Percentiles rank a stretch among this genome's conserved stretches.
Evolutionary conservation across 2,797 vertebrate species (phyloP).

Genomic region (Smutsia temminckii): DNA sequence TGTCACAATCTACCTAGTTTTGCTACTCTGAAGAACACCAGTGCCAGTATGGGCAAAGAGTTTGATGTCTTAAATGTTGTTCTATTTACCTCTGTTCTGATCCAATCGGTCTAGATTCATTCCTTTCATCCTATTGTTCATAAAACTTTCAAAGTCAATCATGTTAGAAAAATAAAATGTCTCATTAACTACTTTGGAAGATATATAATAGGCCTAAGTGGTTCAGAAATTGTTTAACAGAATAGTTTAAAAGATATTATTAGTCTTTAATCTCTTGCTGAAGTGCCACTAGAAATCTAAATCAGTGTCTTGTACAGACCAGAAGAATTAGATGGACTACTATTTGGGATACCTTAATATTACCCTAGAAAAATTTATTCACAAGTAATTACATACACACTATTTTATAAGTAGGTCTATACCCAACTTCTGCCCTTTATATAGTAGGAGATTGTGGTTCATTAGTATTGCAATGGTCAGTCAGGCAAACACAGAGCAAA

Average conservation of each 20-base stretch:
- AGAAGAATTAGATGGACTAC: neutral
- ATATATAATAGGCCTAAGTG: neutral
- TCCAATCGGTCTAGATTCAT: neutral
- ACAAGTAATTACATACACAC: neutral
- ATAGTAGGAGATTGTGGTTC: neutral
- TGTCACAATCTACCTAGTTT: neutral
- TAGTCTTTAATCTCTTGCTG: neutral
- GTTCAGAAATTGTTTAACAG: neutral
- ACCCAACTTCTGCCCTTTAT: neutral
- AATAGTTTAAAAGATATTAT: neutral
- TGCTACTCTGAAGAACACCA: neutral
- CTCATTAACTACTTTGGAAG: slow-evolving; percentile 12
- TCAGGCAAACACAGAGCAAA: neutral
- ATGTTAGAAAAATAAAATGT: slow-evolving; percentile 25
- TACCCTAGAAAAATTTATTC: neutral
- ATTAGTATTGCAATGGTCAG: neutral
- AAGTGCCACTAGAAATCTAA: neutral
- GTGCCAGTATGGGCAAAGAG: neutral
- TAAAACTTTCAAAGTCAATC: slow-evolving; percentile 8
- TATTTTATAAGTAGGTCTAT: neutral
- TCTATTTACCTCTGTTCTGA: neutral
- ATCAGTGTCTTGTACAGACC: neutral
- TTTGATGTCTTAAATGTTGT: neutral
- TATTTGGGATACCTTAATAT: neutral
- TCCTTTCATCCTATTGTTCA: neutral